phyloP scores from a whole-genome alignment of 2,797 vertebrate species.

The Phrynocephalus guinanensis region DNA sequence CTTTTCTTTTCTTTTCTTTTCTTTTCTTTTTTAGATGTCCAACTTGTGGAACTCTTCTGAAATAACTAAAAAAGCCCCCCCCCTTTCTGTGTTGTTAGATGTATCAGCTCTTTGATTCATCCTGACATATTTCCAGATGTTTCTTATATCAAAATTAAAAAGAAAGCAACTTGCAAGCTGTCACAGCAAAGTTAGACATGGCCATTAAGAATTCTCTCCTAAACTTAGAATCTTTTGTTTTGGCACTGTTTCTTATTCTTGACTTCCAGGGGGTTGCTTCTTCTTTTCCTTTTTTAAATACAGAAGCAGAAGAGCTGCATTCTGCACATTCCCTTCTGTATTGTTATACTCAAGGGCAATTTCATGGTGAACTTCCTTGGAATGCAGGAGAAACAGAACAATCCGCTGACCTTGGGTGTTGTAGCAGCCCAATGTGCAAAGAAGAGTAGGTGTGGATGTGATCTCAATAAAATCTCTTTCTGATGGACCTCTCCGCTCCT shows the following conservation, averaged over 20 bases:
- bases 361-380: background rate
- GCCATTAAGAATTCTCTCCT: background rate
- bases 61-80: background rate
- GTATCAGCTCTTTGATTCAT: background rate
- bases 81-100: background rate
- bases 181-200: background rate
- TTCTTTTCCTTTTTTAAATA: background rate
- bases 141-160: background rate
- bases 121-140: background rate
- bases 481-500: background rate
- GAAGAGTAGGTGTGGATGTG: conserved; percentile 16
- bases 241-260: background rate
- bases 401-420: conserved; percentile 13
- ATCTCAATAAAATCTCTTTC: background rate
- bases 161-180: background rate
- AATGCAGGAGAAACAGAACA: conserved; percentile 23
- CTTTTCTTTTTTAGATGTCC: background rate
- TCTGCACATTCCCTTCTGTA: background rate
- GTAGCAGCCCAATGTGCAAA: background rate
- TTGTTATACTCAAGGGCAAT: conserved; percentile 15
- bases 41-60: background rate
- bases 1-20: background rate
- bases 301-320: background rate
- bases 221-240: background rate
- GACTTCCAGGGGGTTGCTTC: background rate